phyloP scores from a whole-genome alignment of 2,888 invertebrate genomes.

The Scrobipalpa atriplicella region DNA sequence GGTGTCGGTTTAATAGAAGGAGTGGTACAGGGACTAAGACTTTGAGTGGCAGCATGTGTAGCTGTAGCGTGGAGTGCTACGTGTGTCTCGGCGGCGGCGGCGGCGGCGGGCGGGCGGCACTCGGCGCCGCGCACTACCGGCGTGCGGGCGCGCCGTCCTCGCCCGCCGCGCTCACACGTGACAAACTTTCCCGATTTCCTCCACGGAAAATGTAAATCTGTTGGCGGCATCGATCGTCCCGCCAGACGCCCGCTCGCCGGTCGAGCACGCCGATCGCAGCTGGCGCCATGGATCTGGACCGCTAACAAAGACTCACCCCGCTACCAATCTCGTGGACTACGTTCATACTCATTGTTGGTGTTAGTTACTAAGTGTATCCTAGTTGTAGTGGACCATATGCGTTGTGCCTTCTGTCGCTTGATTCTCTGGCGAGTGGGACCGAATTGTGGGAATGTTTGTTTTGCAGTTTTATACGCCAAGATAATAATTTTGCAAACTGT shows the following conservation, averaged over 20 bases:
- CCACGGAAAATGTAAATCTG: slow-evolving; percentile 80
- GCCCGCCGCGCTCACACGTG: slow-evolving; percentile 68
- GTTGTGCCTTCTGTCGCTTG: slow-evolving; percentile 74
- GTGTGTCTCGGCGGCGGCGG: slow-evolving; percentile 42
- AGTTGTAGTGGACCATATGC: slow-evolving; percentile 75
- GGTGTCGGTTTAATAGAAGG: neutral
- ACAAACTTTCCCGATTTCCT: slow-evolving; percentile 81
- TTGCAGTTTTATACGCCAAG: slow-evolving; percentile 60
- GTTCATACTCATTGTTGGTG: slow-evolving; percentile 58
- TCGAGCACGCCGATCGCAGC: slow-evolving; percentile 73
- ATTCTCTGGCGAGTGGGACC: slow-evolving; percentile 54
- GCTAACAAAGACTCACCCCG: slow-evolving; percentile 70
- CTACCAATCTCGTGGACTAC: slow-evolving; percentile 56
- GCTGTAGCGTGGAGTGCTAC: slow-evolving; percentile 31
- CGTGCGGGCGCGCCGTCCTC: slow-evolving; percentile 78
- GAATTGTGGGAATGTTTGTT: slow-evolving; percentile 48
- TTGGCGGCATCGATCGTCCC: slow-evolving; percentile 78
- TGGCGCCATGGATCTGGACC: slow-evolving; percentile 74
- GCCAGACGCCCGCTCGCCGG: slow-evolving; percentile 69
- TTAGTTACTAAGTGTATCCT: slow-evolving; percentile 64
- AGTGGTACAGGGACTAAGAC: neutral
- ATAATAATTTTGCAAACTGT: slow-evolving; percentile 63
- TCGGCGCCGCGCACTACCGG: slow-evolving; percentile 78
- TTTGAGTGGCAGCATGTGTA: slow-evolving; percentile 16
- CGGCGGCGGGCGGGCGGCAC: slow-evolving; percentile 74